These are phyloP conservation scores for Muschampia plurimacula DNA, from an alignment of 2,888 invertebrate species.

Conservation along the genomic window DNA sequence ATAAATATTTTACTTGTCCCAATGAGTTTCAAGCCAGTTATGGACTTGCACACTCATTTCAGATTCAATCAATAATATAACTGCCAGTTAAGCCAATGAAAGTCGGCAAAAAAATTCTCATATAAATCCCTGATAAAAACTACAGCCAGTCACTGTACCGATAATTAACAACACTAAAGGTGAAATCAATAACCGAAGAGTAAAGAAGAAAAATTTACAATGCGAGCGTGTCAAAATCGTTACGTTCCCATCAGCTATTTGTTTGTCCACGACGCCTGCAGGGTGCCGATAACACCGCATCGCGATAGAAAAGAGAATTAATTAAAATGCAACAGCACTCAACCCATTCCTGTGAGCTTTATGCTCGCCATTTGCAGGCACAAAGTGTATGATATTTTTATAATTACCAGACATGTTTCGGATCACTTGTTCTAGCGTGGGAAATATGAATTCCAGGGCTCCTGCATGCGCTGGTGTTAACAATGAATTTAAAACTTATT, in stretches of 20 bases:
- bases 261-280: conserved; percentile 79
- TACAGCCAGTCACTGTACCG: background rate
- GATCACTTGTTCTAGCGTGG: conserved; percentile 12
- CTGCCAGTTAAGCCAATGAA: background rate
- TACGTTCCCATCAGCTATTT: conserved; percentile 71
- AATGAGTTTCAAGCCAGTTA: background rate
- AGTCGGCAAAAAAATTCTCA: background rate
- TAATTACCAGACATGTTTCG: conserved; percentile 48
- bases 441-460: background rate
- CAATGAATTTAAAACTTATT: background rate
- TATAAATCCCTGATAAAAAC: background rate
- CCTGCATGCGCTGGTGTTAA: background rate
- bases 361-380: conserved; percentile 54
- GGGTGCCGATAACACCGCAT: conserved; percentile 77
- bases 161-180: conserved; percentile 13
- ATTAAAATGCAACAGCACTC: conserved; percentile 84
- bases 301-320: conserved; percentile 84
- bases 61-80: background rate
- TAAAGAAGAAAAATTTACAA: conserved; percentile 60
- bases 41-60: background rate
- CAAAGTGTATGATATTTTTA: conserved; percentile 60
- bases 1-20: background rate
- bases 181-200: conserved; percentile 22
- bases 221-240: conserved; percentile 73
- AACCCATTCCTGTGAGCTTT: conserved; percentile 75